These are phyloP conservation scores for Dermatemys mawii DNA, from an alignment of 2,113 vertebrate genomes.

Conservation along the genomic window DNA sequence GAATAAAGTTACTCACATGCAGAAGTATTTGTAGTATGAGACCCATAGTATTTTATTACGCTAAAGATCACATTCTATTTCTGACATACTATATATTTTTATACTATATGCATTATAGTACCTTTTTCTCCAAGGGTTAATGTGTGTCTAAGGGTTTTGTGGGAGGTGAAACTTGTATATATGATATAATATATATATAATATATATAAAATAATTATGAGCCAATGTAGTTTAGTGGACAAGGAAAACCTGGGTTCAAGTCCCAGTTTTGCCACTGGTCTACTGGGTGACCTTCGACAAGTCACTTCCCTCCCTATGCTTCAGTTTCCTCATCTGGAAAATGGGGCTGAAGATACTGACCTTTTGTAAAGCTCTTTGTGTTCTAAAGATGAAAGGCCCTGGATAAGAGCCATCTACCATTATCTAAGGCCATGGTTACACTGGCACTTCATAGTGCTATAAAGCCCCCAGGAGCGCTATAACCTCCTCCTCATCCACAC, in stretches of 20 bases:
- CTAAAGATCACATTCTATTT: neutral
- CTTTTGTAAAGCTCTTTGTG: neutral
- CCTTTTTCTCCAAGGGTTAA: neutral
- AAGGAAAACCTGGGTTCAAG: neutral
- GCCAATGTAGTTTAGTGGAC: neutral
- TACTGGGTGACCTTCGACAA: neutral
- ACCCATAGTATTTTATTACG: neutral
- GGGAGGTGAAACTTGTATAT: neutral
- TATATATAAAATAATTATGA: too few relatives aligned
- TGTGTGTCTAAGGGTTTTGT: neutral
- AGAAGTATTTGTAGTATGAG: neutral
- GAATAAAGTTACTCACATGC: neutral
- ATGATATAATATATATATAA: neutral
- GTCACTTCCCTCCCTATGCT: neutral
- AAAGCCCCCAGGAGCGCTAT: too few relatives aligned
- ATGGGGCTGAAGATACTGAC: neutral
- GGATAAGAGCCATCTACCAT: neutral
- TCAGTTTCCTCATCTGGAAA: neutral
- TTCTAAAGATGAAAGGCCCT: neutral
- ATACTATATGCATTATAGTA: neutral
- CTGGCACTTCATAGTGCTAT: too few relatives aligned
- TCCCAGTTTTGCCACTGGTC: neutral
- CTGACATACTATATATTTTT: neutral
- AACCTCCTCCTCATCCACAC: too few relatives aligned
- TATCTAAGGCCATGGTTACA: too few relatives aligned